Evolutionary conservation across 2,888 invertebrate genomes (phyloP).

Genomic region (Andrena minutula): DNA sequence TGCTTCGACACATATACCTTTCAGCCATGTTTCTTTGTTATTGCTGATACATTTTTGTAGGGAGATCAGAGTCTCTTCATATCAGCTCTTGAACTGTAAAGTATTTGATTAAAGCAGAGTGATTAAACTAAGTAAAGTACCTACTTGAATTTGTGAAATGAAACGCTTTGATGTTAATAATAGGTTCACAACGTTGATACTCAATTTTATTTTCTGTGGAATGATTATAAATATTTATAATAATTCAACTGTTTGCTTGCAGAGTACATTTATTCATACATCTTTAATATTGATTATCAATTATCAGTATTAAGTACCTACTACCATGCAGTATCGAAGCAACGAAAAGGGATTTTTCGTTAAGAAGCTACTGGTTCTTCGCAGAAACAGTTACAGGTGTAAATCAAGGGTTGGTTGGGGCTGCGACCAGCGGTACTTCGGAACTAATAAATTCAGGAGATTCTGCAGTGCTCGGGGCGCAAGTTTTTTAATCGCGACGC

Average conservation of each 20-base stretch:
- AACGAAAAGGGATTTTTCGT: not conserved
- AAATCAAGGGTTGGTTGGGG: constrained; percentile 13
- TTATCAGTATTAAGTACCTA: too few species aligned
- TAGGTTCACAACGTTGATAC: too few species aligned
- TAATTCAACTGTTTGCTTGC: too few species aligned
- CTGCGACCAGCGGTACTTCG: constrained; percentile 57
- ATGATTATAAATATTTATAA: too few species aligned
- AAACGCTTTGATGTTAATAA: too few species aligned
- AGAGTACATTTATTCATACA: too few species aligned
- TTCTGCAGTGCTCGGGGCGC: constrained; percentile 80
- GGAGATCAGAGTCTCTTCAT: not conserved
- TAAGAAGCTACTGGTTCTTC: not conserved
- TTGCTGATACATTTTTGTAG: not conserved
- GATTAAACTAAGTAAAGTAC: too few species aligned
- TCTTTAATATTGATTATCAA: too few species aligned
- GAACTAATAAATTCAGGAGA: constrained; percentile 82
- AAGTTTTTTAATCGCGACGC: constrained; percentile 83
- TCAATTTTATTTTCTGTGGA: too few species aligned
- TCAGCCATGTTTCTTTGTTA: not conserved
- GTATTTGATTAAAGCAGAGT: too few species aligned
- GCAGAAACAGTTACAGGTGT: not conserved
- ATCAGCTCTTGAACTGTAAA: not conserved
- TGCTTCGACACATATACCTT: not conserved
- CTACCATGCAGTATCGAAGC: not conserved
- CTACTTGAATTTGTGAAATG: too few species aligned